phyloP scores from a whole-genome alignment of 2,888 invertebrate genomes.

The Heliconius ethilla region DNA sequence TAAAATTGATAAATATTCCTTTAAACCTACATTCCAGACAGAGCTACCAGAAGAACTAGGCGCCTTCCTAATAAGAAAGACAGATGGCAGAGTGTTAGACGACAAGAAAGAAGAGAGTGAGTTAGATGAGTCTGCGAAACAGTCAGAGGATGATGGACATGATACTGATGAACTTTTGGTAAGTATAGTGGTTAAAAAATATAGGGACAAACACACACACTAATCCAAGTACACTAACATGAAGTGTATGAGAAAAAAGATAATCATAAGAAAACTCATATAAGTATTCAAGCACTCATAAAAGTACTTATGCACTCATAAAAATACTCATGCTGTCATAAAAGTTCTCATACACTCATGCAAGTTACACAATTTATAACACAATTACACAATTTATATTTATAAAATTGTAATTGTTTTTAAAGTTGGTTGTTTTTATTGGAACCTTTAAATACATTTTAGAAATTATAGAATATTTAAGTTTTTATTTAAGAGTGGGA shows the following conservation, averaged over 20 bases:
- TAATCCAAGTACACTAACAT: background rate
- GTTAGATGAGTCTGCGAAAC: conserved; percentile 47
- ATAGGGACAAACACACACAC: background rate
- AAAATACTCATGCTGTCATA: background rate
- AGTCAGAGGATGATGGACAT: conserved; percentile 55
- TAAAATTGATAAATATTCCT: no score
- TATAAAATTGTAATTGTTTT: no score
- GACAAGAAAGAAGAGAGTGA: conserved; percentile 58
- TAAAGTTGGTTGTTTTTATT: no score
- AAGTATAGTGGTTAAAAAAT: background rate
- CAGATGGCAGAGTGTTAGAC: conserved; percentile 42
- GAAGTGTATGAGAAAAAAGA: no score
- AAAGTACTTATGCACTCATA: background rate
- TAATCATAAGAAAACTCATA: background rate
- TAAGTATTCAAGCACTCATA: background rate
- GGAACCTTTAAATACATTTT: no score
- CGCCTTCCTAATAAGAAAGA: conserved; percentile 57
- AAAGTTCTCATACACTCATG: background rate
- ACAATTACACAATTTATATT: no score
- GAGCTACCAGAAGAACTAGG: conserved; percentile 55
- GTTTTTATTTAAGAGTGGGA: no score
- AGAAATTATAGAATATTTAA: no score
- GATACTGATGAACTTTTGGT: conserved; percentile 71
- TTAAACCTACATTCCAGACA: conserved; percentile 37
- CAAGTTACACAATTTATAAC: background rate